phyloP scores from a whole-genome alignment of 1,140 invertebrate genomes.

The Cryptotermes secundus region DNA sequence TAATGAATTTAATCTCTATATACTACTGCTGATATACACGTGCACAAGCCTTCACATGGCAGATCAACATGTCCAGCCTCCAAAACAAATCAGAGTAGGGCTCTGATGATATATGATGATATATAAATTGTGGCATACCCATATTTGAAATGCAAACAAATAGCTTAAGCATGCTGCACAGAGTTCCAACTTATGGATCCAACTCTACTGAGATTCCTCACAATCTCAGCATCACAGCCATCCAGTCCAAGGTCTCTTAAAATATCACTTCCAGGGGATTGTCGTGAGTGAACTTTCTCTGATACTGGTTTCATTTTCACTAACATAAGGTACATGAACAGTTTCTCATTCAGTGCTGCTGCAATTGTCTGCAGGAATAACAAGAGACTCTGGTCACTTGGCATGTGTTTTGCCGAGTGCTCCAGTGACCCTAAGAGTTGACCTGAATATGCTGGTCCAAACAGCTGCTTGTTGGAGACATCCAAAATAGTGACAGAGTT shows the following conservation, averaged over 20 bases:
- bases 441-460: conserved; percentile 36
- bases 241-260: not conserved
- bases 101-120: no score
- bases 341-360: conserved; percentile 11
- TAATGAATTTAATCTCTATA: no score
- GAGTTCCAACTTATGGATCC: not conserved
- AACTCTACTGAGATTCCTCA: conserved; percentile 18
- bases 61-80: no score
- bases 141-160: no score
- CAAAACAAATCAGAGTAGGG: no score
- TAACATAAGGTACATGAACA: conserved; percentile 15
- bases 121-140: not conserved
- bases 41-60: no score
- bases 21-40: no score
- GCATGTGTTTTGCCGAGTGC: not conserved
- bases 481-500: conserved; percentile 37
- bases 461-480: conserved; percentile 27
- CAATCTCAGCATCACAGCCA: conserved; percentile 27
- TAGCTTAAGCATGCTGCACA: not conserved
- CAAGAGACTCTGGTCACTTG: conserved; percentile 23
- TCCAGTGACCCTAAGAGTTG: conserved; percentile 4
- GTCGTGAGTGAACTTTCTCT: not conserved
- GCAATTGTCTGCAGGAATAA: conserved; percentile 19
- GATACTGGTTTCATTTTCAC: not conserved
- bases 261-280: not conserved